Conservation (phyloP, 1,140 invertebrate genomes). For the Oncopodura yosiiana region DNA sequence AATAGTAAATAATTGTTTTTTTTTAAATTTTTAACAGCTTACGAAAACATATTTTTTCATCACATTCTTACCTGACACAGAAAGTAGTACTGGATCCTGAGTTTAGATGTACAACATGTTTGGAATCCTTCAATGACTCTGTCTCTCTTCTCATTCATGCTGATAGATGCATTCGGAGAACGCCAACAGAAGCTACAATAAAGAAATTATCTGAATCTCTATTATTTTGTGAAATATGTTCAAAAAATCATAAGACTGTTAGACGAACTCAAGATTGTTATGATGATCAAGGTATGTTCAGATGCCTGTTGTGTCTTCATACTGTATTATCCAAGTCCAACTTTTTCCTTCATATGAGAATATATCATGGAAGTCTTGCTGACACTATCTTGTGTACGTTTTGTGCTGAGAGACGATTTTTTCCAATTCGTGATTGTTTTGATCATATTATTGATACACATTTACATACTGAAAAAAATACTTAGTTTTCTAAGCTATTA, state of each 20-base stretch:
- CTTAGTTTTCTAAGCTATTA: neutral
- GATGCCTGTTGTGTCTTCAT: slow-evolving; percentile 21
- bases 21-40: too few relatives aligned
- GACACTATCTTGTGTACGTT: slow-evolving; percentile 18
- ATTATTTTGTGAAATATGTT: slow-evolving; percentile 20
- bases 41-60: slow-evolving; percentile 7
- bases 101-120: slow-evolving; percentile 13
- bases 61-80: slow-evolving; percentile 3
- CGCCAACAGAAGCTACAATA: slow-evolving; percentile 1
- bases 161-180: neutral
- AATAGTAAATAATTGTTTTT: too few relatives aligned
- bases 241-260: slow-evolving; percentile 10
- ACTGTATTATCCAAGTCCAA: slow-evolving; percentile 4
- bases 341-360: slow-evolving; percentile 20
- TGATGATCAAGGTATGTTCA: slow-evolving; percentile 4
- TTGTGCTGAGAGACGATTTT: slow-evolving; percentile 1
- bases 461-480: slow-evolving; percentile 8
- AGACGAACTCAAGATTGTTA: slow-evolving; percentile 18
- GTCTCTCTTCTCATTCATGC: slow-evolving; percentile 7
- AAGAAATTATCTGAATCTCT: slow-evolving; percentile 14
- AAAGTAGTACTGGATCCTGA: slow-evolving; percentile 14
- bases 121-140: slow-evolving; percentile 13
- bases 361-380: slow-evolving; percentile 1
- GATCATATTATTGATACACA: slow-evolving; percentile 21
- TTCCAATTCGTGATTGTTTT: slow-evolving; percentile 8